Evolutionary conservation across 2,797 vertebrate species (phyloP).

Genomic region (Sebastes hopkinsi): DNA sequence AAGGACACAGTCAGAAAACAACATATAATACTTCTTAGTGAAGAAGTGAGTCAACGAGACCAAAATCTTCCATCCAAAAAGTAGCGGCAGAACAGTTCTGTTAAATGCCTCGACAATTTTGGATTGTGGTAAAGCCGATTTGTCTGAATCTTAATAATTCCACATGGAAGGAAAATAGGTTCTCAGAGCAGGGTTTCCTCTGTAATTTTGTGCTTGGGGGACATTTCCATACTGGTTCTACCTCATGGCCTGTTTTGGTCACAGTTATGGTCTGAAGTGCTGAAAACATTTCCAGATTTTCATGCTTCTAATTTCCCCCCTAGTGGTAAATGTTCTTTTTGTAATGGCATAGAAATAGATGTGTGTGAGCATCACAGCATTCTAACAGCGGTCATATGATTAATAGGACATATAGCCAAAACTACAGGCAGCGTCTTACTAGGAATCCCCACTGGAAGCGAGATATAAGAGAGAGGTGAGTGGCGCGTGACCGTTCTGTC

Average conservation of each 20-base stretch:
- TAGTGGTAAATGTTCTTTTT: background rate
- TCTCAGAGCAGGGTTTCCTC: background rate
- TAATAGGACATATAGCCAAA: background rate
- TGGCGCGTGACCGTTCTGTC: too few species aligned
- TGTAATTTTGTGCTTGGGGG: constrained; percentile 9
- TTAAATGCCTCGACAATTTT: background rate
- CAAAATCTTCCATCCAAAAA: background rate
- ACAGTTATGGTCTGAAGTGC: constrained; percentile 1
- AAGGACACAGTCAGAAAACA: background rate
- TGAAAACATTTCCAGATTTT: constrained; percentile 3
- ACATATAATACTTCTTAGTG: background rate
- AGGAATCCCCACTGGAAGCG: too few species aligned
- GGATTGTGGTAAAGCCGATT: background rate
- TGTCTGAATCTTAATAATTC: background rate
- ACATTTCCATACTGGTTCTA: constrained; percentile 6
- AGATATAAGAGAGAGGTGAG: too few species aligned
- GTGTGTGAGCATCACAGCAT: background rate
- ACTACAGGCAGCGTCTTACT: background rate
- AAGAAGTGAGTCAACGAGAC: background rate
- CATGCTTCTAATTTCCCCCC: background rate
- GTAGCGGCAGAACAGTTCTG: background rate
- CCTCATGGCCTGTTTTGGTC: constrained; percentile 17
- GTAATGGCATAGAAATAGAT: background rate
- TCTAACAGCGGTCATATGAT: background rate
- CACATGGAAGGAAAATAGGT: constrained; percentile 10